Base-by-base conservation (phyloP, 1,140 invertebrate genomes). In the Aporrectodea caliginosa region DNA sequence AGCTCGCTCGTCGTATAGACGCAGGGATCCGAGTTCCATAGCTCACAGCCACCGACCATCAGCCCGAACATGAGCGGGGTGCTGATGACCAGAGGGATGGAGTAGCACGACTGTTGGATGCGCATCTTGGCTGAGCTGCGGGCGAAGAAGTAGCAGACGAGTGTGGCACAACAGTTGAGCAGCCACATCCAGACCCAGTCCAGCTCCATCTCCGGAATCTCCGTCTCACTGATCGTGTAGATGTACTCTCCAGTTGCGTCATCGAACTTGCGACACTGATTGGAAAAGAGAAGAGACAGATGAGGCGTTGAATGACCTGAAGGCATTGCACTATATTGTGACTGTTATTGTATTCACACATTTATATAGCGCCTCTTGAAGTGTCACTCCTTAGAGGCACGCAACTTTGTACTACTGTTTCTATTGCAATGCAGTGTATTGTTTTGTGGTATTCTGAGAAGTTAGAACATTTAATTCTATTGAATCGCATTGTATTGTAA, bases 41-140 rank as follows among this genome's bases (percentile, higher is more conserved):
- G 32, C 35, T 75, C 35, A 73, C 73, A 75, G 1, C 78, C 6
- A 84, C 84, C 0, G 84, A 84, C 84, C 83, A 86, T 79, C 85
- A 86, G 75, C 16, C 84, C 86, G 1, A 84, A 80, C 29, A 87
- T 79, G 16, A 86, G 85, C 14, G 85, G 82, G 2, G 84, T 81
- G 31, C 58, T 70, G 77, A 78, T 1, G 34, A 77, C 78, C 16
- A 88, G 78, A 14, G 87, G 86, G 1, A 87, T 74, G 16, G 86
- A 83, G 80, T 86, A 88, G 22, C 85, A 84, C 6, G 84, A 82
- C 0, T 84, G 81, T 78, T 87, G 86, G 0, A 88, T 82, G 80
- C 85, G 82, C n/a, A 86, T 84, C 79, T 88, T 86, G 78, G 85
- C 85, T 0, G 86, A 84, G 2, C 84, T 85, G 80, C 85, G 86